Evolutionary conservation across 2,888 invertebrate species (phyloP).

Genomic region (Ditylenchus weischeri): DNA sequence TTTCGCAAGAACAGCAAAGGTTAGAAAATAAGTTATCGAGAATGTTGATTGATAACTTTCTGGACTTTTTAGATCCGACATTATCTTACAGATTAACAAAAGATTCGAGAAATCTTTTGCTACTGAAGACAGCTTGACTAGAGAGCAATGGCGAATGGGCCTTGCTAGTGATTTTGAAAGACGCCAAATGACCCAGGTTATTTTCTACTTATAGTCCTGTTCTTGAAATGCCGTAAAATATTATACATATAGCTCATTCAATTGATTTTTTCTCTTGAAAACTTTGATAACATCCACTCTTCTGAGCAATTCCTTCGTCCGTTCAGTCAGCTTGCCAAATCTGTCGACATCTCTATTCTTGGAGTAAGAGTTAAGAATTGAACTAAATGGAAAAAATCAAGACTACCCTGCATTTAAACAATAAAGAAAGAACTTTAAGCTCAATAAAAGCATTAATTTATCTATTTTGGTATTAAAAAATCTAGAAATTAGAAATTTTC

Average conservation of each 20-base stretch:
- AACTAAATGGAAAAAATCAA: no score
- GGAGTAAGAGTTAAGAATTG: constrained; percentile 14
- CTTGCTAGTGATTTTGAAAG: constrained; percentile 31
- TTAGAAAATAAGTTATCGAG: no score
- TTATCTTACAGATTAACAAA: background rate
- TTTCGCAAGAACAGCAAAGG: no score
- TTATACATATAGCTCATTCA: constrained; percentile 22
- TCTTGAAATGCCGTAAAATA: background rate
- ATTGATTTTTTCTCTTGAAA: constrained; percentile 15
- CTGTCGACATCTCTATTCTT: constrained; percentile 26
- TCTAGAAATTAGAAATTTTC: no score
- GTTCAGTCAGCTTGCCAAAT: constrained; percentile 22
- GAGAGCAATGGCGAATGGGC: constrained; percentile 31
- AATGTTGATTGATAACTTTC: no score
- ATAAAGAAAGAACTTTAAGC: background rate
- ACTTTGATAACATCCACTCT: constrained; percentile 15
- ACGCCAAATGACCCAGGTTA: constrained; percentile 30
- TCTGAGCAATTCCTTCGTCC: constrained; percentile 9
- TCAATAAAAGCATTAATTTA: no score
- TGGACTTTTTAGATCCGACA: background rate
- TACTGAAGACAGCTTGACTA: constrained; percentile 18
- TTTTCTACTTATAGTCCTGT: background rate
- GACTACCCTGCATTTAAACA: no score
- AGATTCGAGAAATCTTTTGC: constrained; percentile 29
- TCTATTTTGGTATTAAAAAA: no score